Evolutionary conservation across 2,888 invertebrate species (phyloP).

Genomic region (Eupithecia abbreviata): DNA sequence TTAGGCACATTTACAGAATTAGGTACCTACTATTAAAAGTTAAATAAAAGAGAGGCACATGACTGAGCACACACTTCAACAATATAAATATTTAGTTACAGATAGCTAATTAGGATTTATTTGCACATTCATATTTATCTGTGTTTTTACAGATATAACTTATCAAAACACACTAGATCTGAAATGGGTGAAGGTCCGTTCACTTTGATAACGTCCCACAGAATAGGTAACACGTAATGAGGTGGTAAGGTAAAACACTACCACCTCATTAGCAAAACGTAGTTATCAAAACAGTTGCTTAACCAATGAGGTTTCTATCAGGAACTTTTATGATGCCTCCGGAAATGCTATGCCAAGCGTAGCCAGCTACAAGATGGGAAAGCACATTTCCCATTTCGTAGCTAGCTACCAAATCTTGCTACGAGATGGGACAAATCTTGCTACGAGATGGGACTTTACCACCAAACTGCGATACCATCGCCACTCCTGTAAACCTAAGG

Average conservation of each 20-base stretch:
- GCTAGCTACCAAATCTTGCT: no score
- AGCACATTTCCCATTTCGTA: no score
- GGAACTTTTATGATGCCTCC: not conserved
- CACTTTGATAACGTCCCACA: not conserved
- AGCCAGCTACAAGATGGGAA: no score
- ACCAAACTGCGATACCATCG: no score
- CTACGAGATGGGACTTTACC: no score
- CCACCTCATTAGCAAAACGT: conserved; percentile 52
- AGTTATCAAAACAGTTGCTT: conserved; percentile 48
- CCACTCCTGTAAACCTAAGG: no score
- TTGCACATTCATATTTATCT: conserved; percentile 3
- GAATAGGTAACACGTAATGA: not conserved
- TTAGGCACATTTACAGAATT: no score
- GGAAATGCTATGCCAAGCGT: no score
- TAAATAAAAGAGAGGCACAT: not conserved
- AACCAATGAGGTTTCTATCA: conserved; percentile 30
- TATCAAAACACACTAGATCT: conserved; percentile 36
- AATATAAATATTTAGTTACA: not conserved
- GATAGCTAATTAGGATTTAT: not conserved
- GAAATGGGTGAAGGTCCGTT: conserved; percentile 54
- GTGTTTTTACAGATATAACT: conserved; percentile 3
- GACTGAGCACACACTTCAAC: not conserved
- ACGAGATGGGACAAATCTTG: no score
- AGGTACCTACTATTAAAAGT: not conserved
- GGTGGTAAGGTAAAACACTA: conserved; percentile 1